phyloP scores from a whole-genome alignment of 2,888 invertebrate species.

The Oscheius sp. region DNA sequence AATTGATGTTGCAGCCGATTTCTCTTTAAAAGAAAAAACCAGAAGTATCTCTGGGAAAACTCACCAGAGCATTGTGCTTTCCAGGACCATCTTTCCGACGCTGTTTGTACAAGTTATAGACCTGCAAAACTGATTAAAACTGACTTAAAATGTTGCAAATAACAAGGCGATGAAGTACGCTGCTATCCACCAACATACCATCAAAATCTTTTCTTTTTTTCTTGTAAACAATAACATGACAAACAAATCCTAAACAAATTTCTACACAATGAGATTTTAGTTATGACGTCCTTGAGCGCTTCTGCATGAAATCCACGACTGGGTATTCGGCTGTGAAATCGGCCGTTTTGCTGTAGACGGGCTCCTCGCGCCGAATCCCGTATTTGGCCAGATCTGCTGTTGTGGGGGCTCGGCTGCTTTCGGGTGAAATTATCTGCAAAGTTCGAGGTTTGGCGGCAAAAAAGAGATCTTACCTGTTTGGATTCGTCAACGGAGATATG shows the following conservation, averaged over 20 bases:
- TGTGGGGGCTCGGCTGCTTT: conserved; percentile 43
- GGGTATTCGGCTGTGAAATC: conserved; percentile 56
- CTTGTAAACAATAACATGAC: conserved; percentile 18
- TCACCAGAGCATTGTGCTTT: conserved; percentile 73
- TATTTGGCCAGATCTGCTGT: conserved; percentile 59
- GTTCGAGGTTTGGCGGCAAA: no score
- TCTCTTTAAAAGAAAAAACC: no score
- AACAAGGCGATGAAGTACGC: conserved; percentile 19
- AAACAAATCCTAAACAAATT: conserved; percentile 19
- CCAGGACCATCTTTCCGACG: conserved; percentile 66
- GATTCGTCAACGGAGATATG: conserved; percentile 70
- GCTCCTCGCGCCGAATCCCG: conserved; percentile 59
- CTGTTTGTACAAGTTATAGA: neutral
- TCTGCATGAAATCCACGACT: conserved; percentile 63
- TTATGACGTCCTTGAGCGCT: conserved; percentile 16
- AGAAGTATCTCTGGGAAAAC: neutral
- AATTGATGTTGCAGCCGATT: no score
- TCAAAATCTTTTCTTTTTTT: conserved; percentile 6
- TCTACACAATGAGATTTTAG: conserved; percentile 1
- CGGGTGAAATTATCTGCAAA: conserved; percentile 54
- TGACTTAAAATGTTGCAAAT: neutral
- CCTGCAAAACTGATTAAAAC: conserved; percentile 24
- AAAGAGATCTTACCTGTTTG: conserved; percentile 52
- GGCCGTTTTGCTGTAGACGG: conserved; percentile 57
- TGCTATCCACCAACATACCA: neutral